Conservation (phyloP, 2,797 vertebrate species). For the Gymnopithys bicolor region DNA sequence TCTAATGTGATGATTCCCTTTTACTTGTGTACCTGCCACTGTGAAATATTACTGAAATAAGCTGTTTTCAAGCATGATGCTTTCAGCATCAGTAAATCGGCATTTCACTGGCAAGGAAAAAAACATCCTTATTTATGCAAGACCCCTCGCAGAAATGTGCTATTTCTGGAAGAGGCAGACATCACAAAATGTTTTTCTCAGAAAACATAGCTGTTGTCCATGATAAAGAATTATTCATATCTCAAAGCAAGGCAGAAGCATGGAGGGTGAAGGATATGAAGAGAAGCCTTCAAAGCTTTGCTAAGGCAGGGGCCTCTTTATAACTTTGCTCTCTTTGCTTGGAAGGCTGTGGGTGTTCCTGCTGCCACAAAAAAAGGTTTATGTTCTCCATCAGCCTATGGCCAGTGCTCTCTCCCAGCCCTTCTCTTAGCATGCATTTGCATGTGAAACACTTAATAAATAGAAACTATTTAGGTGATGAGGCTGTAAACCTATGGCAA, state of each 20-base stretch:
- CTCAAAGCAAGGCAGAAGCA: not conserved
- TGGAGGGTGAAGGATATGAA: not conserved
- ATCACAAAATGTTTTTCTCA: not conserved
- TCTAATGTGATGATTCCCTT: conserved; percentile 42
- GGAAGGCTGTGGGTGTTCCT: not conserved
- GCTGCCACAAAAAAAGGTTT: not conserved
- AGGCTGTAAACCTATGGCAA: not conserved
- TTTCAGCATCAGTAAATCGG: conserved; percentile 37
- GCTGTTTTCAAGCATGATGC: conserved; percentile 13
- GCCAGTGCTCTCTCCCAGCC: not conserved
- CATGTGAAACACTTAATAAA: not conserved
- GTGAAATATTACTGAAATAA: conserved; percentile 62
- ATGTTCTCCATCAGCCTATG: not conserved
- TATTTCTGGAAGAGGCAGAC: conserved; percentile 11
- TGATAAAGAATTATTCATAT: not conserved
- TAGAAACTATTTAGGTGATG: not conserved
- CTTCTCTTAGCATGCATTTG: not conserved
- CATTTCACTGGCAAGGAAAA: not conserved
- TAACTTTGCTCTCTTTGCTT: not conserved
- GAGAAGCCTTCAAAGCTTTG: not conserved
- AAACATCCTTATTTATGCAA: not conserved
- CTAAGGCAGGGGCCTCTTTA: not conserved
- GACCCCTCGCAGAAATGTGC: not conserved
- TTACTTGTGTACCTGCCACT: conserved; percentile 52
- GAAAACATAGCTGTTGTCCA: not conserved